Evolutionary conservation across 2,888 invertebrate species (phyloP), one percentile per base, ranked within the genome.

Genomic region (Catocala nupta): DNA sequence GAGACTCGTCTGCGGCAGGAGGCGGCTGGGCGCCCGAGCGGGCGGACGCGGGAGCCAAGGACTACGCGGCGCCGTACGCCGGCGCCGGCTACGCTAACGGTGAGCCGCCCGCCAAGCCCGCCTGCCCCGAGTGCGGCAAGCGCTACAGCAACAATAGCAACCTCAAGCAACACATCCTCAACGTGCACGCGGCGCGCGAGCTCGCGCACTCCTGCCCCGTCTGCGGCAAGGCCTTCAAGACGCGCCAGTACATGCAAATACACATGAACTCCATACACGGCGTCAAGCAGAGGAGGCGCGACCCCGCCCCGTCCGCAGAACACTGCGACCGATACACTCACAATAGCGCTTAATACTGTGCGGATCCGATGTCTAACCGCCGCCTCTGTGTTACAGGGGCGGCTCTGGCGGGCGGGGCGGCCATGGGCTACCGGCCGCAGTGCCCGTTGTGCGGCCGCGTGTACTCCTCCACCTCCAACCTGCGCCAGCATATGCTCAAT

Each of bases 401-500:
- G 95, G 95, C 95, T 90, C 94, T 94, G 87, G 92, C 92, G 92
- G 93, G 93, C 90, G 91, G 93, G 90, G 91, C 91, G 89, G 92
- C 91, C 83, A 82, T 89, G 84, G 92, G 92, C 90, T 94, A 94
- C 90, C 94, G 95, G 89, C 96, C 96, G 86, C 94, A 96, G 89
- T 96, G 96, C 89, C 96, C 96, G 78, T 95, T 96, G 92, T 96
- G 96, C 94, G 96, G 96, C 87, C 95, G 96, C 88, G 95, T 95
- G 91, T 96, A 96, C 95, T 96, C 96, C 84, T 96, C 96, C 86
- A 95, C 96, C 81, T 96, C 96, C 94, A 96, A 96, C 95, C 95
- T 96, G 86, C 95, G 96, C 89, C 96, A 96, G 93, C 96, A 96
- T 92, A 96, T 96, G 91, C 96, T 96, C 92, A 96, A 96, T 91